phyloP scores from a whole-genome alignment of 2,888 invertebrate genomes.

The Drosophila mulleri region DNA sequence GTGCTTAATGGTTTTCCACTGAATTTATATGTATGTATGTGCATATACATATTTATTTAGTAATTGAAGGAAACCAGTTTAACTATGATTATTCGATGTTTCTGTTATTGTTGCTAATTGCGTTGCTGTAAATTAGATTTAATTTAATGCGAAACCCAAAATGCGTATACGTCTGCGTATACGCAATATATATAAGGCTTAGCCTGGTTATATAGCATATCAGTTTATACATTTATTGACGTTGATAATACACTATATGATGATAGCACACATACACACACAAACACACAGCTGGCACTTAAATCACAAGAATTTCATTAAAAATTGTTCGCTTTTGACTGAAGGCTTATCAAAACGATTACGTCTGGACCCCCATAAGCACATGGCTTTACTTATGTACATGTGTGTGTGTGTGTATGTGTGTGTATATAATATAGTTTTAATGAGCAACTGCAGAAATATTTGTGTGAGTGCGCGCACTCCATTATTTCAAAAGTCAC shows the following conservation, averaged over 20 bases:
- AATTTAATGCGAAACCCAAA: not conserved
- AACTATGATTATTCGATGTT: not conserved
- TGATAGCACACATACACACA: slow-evolving; percentile 5
- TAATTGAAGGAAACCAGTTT: slow-evolving; percentile 8
- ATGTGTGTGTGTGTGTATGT: not conserved
- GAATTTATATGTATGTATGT: not conserved
- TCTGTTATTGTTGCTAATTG: not conserved
- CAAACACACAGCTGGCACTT: slow-evolving; percentile 8
- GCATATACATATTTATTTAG: slow-evolving; percentile 1
- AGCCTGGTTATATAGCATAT: not conserved
- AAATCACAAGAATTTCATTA: slow-evolving; percentile 43
- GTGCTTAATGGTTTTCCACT: slow-evolving; percentile 5
- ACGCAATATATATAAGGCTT: not conserved
- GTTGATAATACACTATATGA: slow-evolving; percentile 2
- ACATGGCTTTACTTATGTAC: not conserved
- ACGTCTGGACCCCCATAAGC: slow-evolving; percentile 30
- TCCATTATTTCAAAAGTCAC: slow-evolving; percentile 54
- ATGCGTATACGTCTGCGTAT: not conserved
- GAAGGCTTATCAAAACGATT: slow-evolving; percentile 39
- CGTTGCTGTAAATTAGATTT: not conserved
- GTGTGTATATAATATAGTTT: slow-evolving; percentile 22
- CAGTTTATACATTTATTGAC: not conserved
- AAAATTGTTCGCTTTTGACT: slow-evolving; percentile 3
- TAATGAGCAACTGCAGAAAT: slow-evolving; percentile 42
- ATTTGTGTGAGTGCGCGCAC: slow-evolving; percentile 19